Base-by-base conservation (phyloP, 2,797 vertebrate species). In the Percopsis omiscomaycus region DNA sequence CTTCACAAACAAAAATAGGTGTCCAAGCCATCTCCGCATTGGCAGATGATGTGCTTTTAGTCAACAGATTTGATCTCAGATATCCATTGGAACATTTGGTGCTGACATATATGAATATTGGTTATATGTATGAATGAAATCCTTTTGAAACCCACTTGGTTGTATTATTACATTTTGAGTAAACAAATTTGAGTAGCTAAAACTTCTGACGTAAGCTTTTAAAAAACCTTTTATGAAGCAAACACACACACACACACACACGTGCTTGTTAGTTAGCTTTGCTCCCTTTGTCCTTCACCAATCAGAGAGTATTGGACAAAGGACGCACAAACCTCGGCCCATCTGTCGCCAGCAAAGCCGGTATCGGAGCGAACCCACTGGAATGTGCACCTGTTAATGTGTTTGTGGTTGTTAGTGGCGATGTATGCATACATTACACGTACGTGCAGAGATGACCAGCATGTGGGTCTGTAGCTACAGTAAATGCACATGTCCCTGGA, bases 281-380 rank as follows among this genome's bases (percentile, higher is more conserved):
- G 22, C 54, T 59, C 28, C 11, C 58, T 60, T 58, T 55, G 74
- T 75, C 76, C 74, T 74, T 78, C 64, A 61, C 48, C 71, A 77
- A 16, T 66, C 62, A 62, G 63, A 60, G 11, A 62, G 55, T 66
- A 15, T 59, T 72, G 53, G 52, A 68, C 59, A 63, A 15, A 15
- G 53, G 54, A 78, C 59, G 55, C 59, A 53, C 50, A 71, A 69
- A 59, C 47, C 50, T 62, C 32, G 64, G 64, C 16, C 75, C 68
- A 83, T 80, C 68, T 80, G 81, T 79, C 0, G 0, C 61, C 55
- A 63, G 45, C 27, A 62, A 69, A 59, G 44, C 49, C 62, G 61
- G 46, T 63, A 55, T 48, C 51, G 10, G 13, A 54, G 47, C 49
- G 37, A 37, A 9, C 32, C 32, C 1, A 6, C 5, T 14, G 66